Evolutionary conservation across 2,797 vertebrate genomes (phyloP).

Genomic region (Sebastes itinus): DNA sequence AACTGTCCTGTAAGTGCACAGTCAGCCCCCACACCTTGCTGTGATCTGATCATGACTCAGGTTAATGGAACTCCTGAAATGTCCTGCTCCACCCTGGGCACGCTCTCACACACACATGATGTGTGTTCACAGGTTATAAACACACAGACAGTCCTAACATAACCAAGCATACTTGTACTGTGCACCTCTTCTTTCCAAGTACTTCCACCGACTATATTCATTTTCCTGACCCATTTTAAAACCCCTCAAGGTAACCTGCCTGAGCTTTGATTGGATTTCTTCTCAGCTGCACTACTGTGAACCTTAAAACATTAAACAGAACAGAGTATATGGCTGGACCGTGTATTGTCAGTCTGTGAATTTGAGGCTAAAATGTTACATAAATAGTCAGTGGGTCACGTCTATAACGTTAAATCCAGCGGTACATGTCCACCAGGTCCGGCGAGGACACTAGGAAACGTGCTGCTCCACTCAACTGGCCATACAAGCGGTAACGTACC

Average conservation of each 20-base stretch:
- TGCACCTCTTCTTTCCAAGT: background rate
- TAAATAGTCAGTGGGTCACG: no score
- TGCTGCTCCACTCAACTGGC: no score
- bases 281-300: no score
- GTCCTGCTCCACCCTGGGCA: constrained; percentile 57
- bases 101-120: background rate
- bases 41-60: constrained; percentile 72
- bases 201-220: background rate
- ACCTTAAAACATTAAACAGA: background rate
- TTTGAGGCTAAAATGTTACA: no score
- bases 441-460: no score
- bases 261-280: background rate
- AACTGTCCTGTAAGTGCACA: constrained; percentile 9
- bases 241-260: background rate
- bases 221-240: background rate
- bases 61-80: constrained; percentile 67
- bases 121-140: no score
- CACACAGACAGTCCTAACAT: background rate
- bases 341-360: no score
- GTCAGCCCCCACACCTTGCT: constrained; percentile 40
- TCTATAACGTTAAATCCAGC: no score
- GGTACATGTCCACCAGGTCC: no score
- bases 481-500: no score
- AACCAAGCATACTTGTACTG: background rate
- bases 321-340: no score